phyloP scores from a whole-genome alignment of 1,140 invertebrate genomes.

The Arctopsyche grandis region DNA sequence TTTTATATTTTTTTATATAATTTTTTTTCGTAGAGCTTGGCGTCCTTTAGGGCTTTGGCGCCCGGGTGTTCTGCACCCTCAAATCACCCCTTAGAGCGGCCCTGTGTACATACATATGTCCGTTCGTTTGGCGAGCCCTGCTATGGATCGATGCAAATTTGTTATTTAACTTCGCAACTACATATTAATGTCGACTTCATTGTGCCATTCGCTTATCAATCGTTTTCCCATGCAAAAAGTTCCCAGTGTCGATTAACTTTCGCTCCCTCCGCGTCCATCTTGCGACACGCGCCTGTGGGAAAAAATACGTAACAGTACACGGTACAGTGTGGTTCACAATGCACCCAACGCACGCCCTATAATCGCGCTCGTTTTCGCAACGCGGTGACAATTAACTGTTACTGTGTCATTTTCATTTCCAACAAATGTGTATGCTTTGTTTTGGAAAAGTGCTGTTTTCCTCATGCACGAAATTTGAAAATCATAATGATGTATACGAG shows the following conservation, averaged over 20 bases:
- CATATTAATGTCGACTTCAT: conserved; percentile 3
- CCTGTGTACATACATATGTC: too few relatives aligned
- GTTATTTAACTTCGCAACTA: not conserved
- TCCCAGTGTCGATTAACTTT: conserved; percentile 49
- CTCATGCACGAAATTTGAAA: not conserved
- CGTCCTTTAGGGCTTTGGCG: too few relatives aligned
- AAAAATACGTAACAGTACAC: conserved; percentile 31
- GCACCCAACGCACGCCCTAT: too few relatives aligned
- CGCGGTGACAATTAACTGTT: conserved; percentile 37
- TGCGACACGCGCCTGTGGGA: conserved; percentile 38
- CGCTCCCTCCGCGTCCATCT: conserved; percentile 15
- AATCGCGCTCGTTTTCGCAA: conserved; percentile 13
- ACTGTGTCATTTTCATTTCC: conserved; percentile 30
- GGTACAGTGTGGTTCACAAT: not conserved
- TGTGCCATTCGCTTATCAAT: conserved; percentile 33
- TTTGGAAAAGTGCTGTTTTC: not conserved
- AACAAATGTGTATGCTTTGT: not conserved
- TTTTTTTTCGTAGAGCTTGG: too few relatives aligned
- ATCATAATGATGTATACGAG: not conserved
- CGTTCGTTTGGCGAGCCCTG: not conserved
- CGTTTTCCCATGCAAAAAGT: conserved; percentile 46
- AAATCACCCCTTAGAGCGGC: too few relatives aligned
- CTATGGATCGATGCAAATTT: not conserved
- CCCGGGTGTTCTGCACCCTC: too few relatives aligned
- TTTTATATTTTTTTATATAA: too few relatives aligned